These are phyloP conservation scores for Agrilus mali DNA, from an alignment of 2,888 invertebrate species.

Conservation along the genomic window DNA sequence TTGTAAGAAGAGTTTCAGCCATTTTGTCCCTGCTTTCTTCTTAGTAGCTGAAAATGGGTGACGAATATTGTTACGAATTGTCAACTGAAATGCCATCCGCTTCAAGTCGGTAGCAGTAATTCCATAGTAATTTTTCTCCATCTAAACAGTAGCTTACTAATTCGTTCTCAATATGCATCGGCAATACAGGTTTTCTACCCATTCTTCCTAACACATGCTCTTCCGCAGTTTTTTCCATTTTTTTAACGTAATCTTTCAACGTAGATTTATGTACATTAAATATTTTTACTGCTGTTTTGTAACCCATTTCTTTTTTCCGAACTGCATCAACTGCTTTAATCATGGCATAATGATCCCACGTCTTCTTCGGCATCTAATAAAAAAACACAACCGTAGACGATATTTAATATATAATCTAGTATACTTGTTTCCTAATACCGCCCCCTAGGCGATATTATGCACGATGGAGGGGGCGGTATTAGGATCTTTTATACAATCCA, in stretches of 20 bases:
- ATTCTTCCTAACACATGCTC: background rate
- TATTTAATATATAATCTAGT: no score
- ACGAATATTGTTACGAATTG: constrained; percentile 13
- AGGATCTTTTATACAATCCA: no score
- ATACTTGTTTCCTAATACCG: no score
- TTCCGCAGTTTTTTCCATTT: background rate
- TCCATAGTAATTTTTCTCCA: constrained; percentile 17
- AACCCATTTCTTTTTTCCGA: no score
- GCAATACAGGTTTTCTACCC: constrained; percentile 10
- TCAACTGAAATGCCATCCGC: constrained; percentile 14
- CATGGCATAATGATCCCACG: no score
- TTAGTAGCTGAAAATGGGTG: constrained; percentile 15
- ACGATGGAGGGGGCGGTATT: no score
- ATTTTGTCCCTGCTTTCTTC: constrained; percentile 18
- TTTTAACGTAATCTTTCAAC: background rate
- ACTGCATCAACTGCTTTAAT: no score
- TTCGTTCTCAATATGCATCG: constrained; percentile 10
- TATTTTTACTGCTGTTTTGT: no score
- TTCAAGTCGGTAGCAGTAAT: constrained; percentile 17
- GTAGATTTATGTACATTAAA: constrained; percentile 1
- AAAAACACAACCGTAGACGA: no score
- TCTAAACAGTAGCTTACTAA: constrained; percentile 10
- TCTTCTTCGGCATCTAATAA: no score
- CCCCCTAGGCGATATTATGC: no score
- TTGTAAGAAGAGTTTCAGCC: constrained; percentile 17